A percentile compares a stretch with the other conserved stretches of the same genome.
phyloP scores from a whole-genome alignment of 23 tunicate genomes.

The Phallusia fumigata region DNA sequence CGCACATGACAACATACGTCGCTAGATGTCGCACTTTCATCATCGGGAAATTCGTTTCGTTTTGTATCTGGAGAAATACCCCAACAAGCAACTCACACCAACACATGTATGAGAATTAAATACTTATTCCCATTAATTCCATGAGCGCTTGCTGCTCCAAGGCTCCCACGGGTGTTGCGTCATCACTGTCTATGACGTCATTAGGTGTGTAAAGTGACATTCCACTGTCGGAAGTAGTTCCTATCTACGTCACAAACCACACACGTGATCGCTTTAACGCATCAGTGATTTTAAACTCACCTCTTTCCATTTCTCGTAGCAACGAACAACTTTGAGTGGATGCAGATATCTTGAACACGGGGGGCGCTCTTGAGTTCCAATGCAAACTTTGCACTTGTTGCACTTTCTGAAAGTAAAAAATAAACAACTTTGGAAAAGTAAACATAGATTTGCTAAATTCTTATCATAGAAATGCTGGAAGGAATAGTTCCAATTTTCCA shows the following conservation, averaged over 20 bases:
- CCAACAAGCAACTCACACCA: not conserved
- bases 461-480: too few relatives aligned
- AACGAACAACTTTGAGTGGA: slow-evolving; percentile 82
- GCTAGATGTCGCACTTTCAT: slow-evolving; percentile 37
- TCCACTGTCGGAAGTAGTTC: slow-evolving; percentile 35
- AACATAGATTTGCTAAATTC: too few relatives aligned
- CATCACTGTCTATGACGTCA: slow-evolving; percentile 39
- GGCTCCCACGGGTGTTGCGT: slow-evolving; percentile 11
- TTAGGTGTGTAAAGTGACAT: slow-evolving; percentile 49
- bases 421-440: too few relatives aligned
- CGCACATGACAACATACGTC: slow-evolving; percentile 75
- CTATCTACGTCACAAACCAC: not conserved
- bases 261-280: not conserved
- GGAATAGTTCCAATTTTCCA: too few relatives aligned
- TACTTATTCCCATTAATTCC: slow-evolving; percentile 58
- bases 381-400: slow-evolving; percentile 43
- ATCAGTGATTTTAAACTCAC: too few relatives aligned
- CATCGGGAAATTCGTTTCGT: not conserved
- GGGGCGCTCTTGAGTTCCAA: slow-evolving; percentile 68
- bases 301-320: slow-evolving; percentile 31
- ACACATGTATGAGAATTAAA: too few relatives aligned
- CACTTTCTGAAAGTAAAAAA: too few relatives aligned
- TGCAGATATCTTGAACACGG: slow-evolving; percentile 49
- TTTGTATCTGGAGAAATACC: not conserved
- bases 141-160: slow-evolving; percentile 34